phyloP scores from a whole-genome alignment of 2,113 vertebrate species.

The Sinocyclocheilus anshuiensis region DNA sequence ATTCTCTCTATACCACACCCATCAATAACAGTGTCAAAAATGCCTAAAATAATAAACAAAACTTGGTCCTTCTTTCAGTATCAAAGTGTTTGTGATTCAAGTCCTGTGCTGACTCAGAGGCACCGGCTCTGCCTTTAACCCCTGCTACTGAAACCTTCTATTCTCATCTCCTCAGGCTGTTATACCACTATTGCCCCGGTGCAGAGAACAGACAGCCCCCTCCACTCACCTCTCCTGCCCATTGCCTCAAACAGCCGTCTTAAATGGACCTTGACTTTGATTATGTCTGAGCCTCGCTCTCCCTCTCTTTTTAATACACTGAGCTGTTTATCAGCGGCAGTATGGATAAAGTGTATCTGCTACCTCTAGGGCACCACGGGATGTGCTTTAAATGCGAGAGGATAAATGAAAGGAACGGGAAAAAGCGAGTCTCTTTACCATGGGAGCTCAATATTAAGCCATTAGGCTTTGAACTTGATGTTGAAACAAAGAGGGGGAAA shows the following conservation, averaged over 20 bases:
- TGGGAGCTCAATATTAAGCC: conserved; percentile 27
- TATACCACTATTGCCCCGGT: not conserved
- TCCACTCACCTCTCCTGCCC: not conserved
- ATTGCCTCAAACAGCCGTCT: conserved; percentile 38
- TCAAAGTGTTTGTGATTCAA: conserved; percentile 15
- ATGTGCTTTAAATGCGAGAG: conserved; percentile 51
- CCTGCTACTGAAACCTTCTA: not conserved
- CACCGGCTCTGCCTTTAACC: conserved; percentile 1
- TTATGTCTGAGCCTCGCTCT: conserved; percentile 58
- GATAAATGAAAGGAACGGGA: conserved; percentile 47
- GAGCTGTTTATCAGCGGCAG: conserved; percentile 59
- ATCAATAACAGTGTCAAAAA: not conserved
- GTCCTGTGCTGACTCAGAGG: not conserved
- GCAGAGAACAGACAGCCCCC: conserved; percentile 5
- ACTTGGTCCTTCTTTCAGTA: not conserved
- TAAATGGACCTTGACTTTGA: conserved; percentile 68
- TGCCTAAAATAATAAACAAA: conserved; percentile 16
- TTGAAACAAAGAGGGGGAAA: conserved; percentile 23
- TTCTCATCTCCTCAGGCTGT: conserved; percentile 14
- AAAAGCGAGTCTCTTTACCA: conserved; percentile 47
- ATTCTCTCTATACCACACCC: not conserved
- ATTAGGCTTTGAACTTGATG: conserved; percentile 57
- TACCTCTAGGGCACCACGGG: conserved; percentile 38
- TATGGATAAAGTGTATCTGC: conserved; percentile 50
- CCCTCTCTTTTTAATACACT: conserved; percentile 57